These are phyloP conservation scores for Habroteleia sp. DNA, from an alignment of 2,888 invertebrate genomes.

Conservation along the genomic window DNA sequence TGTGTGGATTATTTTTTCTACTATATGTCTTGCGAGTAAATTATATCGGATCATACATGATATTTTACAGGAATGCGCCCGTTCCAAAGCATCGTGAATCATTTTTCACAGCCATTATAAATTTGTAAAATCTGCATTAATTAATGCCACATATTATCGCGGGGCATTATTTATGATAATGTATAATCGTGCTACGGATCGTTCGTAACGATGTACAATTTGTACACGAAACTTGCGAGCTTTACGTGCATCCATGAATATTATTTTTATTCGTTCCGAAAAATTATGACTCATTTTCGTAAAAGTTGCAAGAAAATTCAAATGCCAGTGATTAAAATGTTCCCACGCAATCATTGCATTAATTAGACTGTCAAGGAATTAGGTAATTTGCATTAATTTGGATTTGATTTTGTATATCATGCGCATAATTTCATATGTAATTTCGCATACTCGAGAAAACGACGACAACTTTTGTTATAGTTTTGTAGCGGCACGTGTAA, in stretches of 20 bases:
- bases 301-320: too few relatives aligned
- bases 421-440: conserved; percentile 6
- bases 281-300: too few relatives aligned
- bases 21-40: conserved; percentile 24
- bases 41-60: conserved; percentile 37
- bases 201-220: conserved; percentile 25
- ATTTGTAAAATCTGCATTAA: conserved; percentile 52
- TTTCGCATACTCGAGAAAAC: conserved; percentile 2
- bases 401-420: conserved; percentile 4
- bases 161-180: conserved; percentile 49
- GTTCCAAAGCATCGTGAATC: conserved; percentile 5
- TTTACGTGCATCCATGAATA: not conserved
- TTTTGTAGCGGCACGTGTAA: conserved; percentile 17
- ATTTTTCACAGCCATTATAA: conserved; percentile 51
- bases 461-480: conserved; percentile 18
- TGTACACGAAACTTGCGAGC: not conserved
- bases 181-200: conserved; percentile 21
- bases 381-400: too few relatives aligned
- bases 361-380: too few relatives aligned
- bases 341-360: too few relatives aligned
- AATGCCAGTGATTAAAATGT: too few relatives aligned
- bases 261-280: not conserved
- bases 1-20: conserved; percentile 24
- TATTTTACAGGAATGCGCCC: conserved; percentile 20
- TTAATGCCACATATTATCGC: conserved; percentile 42